Evolutionary conservation across 1,140 invertebrate species (phyloP), one percentile per base, ranked within the genome.

Genomic region (Halyomorpha halys): DNA sequence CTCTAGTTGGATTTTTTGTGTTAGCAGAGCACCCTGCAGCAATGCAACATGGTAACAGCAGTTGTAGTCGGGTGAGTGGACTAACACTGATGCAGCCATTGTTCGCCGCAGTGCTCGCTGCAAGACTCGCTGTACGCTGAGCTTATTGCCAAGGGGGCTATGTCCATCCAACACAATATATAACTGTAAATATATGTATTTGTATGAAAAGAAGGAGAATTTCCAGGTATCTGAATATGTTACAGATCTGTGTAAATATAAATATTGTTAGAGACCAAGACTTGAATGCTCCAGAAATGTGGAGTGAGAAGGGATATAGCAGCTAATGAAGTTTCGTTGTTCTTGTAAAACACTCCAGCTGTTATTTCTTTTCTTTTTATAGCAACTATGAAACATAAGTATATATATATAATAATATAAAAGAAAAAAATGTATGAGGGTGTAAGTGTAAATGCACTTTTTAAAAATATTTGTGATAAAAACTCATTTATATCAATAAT

Each of bases 1-100:
- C 34, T 39, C 34, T 39, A 39, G 34, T 39, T 39, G 34, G 34
- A 15, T 51, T 19, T 14, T 44, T 59, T 59, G 30, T 39, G 14
- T 49, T 76, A 82, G 81, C 80, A 34, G 81, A 83, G 69, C 79
- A 82, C 72, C 81, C 81, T 16, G 81, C 80, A 9, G 81, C 81
- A 16, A 82, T 83, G 79, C 81, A 82, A 68, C 80, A 82, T 65
- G 80, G 80, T 3, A 81, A 81, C 69, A 78, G 78, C 69, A 77
- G 76, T 64, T 75, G 74, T 65, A 76, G 75, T 39, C 23, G 51
- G 21, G 63, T 63, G 16, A 56, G 62, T 3, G 25, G 62, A 3
- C 59, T 67, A 13, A 16, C 49, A 11, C 25, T 65, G 23, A 56
- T 65, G 30, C 64, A 65, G 23, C 64, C 64, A 23, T 49, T 65